These are phyloP conservation scores for Pantelozetes paolii DNA, from an alignment of 2,888 invertebrate genomes.

Conservation along the genomic window DNA sequence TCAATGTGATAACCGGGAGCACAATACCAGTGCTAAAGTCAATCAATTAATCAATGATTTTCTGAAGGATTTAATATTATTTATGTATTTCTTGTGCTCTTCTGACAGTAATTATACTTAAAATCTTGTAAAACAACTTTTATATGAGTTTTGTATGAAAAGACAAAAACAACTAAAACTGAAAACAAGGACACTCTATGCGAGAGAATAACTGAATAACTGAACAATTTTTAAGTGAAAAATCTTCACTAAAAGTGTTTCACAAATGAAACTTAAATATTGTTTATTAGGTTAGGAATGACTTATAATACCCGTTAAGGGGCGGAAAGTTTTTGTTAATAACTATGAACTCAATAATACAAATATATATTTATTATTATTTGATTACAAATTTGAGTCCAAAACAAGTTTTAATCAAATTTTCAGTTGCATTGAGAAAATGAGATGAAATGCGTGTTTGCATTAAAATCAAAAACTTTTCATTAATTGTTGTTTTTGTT, in stretches of 20 bases:
- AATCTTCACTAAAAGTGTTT: background rate
- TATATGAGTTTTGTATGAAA: background rate
- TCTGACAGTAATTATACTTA: background rate
- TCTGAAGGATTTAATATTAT: no score
- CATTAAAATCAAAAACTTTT: background rate
- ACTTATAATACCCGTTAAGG: background rate
- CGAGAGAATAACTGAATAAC: no score
- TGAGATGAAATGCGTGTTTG: conserved; percentile 25
- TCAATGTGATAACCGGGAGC: no score
- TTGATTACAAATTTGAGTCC: background rate
- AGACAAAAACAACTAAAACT: background rate
- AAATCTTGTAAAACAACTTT: conserved; percentile 16
- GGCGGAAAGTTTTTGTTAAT: background rate
- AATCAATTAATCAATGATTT: no score
- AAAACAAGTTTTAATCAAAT: background rate
- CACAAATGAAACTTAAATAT: background rate
- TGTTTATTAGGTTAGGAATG: conserved; percentile 2
- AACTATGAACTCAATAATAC: background rate
- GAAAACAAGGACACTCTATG: background rate
- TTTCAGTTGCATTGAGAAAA: background rate
- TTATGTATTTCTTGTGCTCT: background rate
- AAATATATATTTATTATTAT: background rate
- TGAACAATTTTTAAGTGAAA: no score
- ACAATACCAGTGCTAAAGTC: no score
- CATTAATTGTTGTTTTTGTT: background rate